A percentile compares a stretch with the other conserved stretches of the same genome.
These are phyloP conservation scores for Lasiurus borealis DNA, from an alignment of 2,113 vertebrate species.

Conservation along the genomic window DNA sequence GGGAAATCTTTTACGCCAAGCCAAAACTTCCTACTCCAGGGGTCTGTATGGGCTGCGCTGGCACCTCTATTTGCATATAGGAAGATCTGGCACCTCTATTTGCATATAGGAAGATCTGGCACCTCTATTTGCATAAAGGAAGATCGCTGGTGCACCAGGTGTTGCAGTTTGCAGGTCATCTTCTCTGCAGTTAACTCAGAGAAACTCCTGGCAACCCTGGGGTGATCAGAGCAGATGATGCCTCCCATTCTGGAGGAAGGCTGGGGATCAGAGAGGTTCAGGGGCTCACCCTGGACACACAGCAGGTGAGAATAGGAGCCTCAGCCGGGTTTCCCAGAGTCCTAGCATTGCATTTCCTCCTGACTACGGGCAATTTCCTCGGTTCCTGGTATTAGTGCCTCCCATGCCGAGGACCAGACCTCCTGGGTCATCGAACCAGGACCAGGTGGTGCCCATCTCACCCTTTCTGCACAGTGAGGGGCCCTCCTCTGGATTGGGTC, in stretches of 20 bases:
- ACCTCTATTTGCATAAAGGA: no score
- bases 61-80: no score
- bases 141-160: background rate
- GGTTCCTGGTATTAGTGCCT: background rate
- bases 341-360: background rate
- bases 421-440: no score
- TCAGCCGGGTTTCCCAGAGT: background rate
- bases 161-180: background rate
- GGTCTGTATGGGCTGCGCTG: no score
- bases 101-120: background rate
- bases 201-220: background rate
- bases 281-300: background rate
- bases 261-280: background rate
- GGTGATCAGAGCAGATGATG: background rate
- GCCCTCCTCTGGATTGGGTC: background rate
- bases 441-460: background rate
- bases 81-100: no score
- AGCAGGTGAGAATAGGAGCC: background rate
- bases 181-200: background rate
- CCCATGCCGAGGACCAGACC: background rate
- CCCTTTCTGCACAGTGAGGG: no score
- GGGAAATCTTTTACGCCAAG: background rate
- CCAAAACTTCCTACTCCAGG: background rate
- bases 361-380: background rate
- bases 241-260: background rate